Conservation (phyloP, 1,140 invertebrate species). For the Harlomillsia oculata region DNA sequence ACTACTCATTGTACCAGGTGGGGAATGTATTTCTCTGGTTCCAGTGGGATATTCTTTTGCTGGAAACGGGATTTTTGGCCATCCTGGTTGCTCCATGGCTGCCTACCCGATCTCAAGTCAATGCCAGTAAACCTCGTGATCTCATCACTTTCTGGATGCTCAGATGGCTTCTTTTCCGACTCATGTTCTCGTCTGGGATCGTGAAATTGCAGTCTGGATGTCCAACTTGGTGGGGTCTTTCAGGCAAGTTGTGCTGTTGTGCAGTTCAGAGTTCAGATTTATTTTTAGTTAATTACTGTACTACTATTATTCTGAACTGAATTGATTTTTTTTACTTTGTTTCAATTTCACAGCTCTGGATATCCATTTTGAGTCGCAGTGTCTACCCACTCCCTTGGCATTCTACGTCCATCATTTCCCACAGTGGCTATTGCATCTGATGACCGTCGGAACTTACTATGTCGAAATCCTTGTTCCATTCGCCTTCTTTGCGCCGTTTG, state of each 20-base stretch:
- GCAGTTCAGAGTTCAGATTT: constrained; percentile 5
- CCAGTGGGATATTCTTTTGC: constrained; percentile 66
- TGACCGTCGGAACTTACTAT: constrained; percentile 52
- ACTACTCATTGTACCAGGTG: constrained; percentile 66
- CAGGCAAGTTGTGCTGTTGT: constrained; percentile 47
- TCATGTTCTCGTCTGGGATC: constrained; percentile 65
- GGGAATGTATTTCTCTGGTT: constrained; percentile 67
- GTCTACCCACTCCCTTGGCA: constrained; percentile 56
- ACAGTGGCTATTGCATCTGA: constrained; percentile 55
- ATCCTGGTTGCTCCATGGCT: constrained; percentile 58
- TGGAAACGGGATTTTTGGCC: constrained; percentile 67
- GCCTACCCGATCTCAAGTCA: constrained; percentile 34
- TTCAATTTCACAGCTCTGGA: constrained; percentile 52
- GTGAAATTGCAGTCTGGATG: constrained; percentile 66
- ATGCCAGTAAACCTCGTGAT: constrained; percentile 43
- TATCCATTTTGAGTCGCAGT: constrained; percentile 67
- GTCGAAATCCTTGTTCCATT: constrained; percentile 62
- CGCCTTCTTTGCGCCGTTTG: constrained; percentile 66
- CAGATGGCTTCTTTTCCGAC: constrained; percentile 65
- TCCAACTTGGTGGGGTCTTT: constrained; percentile 70
- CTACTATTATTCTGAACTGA: constrained; percentile 8
- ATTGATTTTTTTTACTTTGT: constrained; percentile 5
- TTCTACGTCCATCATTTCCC: constrained; percentile 62
- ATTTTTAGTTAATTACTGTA: constrained; percentile 5
- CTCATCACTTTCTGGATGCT: constrained; percentile 60